Percentiles rank a stretch among this genome's conserved stretches.
phyloP scores from a whole-genome alignment of 2,888 invertebrate species.

The Volucella inanis region DNA sequence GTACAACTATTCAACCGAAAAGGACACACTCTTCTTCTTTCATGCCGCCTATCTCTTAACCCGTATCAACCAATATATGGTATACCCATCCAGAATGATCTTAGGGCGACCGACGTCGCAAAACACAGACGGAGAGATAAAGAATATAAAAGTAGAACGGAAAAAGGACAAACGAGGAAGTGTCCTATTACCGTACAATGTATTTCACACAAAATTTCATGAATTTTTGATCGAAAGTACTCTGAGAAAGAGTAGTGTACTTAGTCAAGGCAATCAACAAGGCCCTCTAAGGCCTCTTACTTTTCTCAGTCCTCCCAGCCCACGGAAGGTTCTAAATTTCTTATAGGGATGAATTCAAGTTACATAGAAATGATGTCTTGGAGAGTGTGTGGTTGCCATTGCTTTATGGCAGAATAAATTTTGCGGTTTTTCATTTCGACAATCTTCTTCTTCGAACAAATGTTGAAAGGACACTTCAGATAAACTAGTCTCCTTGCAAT shows the following conservation, averaged over 20 bases:
- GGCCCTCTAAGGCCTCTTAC: neutral
- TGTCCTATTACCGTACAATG: conserved; percentile 57
- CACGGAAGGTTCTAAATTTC: conserved; percentile 35
- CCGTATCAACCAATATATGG: too few relatives aligned
- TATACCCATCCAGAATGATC: too few relatives aligned
- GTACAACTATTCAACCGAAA: conserved; percentile 55
- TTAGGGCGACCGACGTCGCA: too few relatives aligned
- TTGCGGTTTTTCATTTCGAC: too few relatives aligned
- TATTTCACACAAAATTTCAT: conserved; percentile 65
- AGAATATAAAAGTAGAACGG: conserved; percentile 34
- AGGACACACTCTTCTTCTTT: neutral
- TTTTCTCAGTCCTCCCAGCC: neutral
- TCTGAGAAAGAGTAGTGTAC: conserved; percentile 21
- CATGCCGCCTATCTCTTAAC: too few relatives aligned
- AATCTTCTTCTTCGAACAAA: too few relatives aligned
- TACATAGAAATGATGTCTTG: conserved; percentile 4
- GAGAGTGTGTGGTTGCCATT: too few relatives aligned
- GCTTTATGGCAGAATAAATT: too few relatives aligned
- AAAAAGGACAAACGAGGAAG: conserved; percentile 31
- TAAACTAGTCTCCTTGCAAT: too few relatives aligned
- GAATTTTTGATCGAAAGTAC: conserved; percentile 62
- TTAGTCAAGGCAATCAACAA: conserved; percentile 16
- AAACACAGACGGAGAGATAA: conserved; percentile 4
- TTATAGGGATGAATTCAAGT: conserved; percentile 39
- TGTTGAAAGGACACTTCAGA: too few relatives aligned